A percentile compares a stretch with the other conserved stretches of the same genome.
These are phyloP conservation scores for Microhierax caerulescens DNA, from an alignment of 2,797 vertebrate species.

Conservation along the genomic window DNA sequence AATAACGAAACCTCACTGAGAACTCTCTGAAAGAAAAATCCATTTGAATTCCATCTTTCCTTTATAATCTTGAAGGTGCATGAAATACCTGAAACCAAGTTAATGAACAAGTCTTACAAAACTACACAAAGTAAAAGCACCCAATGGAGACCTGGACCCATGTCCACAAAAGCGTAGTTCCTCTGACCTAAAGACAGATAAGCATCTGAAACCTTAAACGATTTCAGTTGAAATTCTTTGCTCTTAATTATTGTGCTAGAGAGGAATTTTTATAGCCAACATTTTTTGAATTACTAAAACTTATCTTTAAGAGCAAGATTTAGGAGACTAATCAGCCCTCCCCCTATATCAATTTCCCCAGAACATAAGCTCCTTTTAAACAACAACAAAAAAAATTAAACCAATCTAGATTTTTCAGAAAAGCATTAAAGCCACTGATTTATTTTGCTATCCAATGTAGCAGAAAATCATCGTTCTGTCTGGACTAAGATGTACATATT, in stretches of 20 bases:
- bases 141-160: background rate
- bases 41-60: background rate
- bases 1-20: background rate
- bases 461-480: background rate
- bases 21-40: background rate
- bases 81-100: background rate
- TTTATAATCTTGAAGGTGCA: background rate
- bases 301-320: background rate
- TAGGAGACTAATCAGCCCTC: background rate
- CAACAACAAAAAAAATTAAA: background rate
- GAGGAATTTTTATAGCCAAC: background rate
- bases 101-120: background rate
- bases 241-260: background rate
- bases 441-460: background rate
- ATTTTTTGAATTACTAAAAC: background rate
- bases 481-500: background rate
- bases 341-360: background rate
- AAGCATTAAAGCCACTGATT: background rate
- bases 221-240: background rate
- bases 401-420: background rate
- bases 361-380: background rate
- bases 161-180: background rate
- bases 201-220: background rate
- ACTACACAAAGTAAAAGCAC: background rate
- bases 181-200: background rate